phyloP scores from a whole-genome alignment of 92 coral and sea anemone species.

The Actinostola sp. region DNA sequence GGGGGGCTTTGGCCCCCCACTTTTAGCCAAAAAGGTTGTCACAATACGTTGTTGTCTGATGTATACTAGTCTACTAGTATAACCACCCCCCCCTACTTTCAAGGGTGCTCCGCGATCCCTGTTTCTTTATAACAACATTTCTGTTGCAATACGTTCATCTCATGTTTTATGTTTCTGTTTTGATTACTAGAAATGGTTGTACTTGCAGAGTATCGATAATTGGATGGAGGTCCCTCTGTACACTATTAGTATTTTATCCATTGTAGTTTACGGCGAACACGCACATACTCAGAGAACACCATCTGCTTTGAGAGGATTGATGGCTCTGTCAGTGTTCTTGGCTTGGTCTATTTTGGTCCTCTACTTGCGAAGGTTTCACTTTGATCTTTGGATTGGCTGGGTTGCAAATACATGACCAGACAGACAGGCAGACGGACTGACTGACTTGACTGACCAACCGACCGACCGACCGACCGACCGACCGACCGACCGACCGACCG shows the following conservation, averaged over 20 bases:
- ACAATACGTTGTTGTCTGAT: no score
- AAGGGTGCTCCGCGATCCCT: no score
- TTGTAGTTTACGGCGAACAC: conserved; percentile 1
- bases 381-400: no score
- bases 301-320: conserved; percentile 6
- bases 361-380: conserved; percentile 5
- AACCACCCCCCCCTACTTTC: no score
- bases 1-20: no score
- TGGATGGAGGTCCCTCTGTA: conserved; percentile 43
- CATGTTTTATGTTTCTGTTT: not conserved
- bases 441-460: no score
- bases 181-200: conserved; percentile 20
- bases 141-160: not conserved
- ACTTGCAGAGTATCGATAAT: conserved; percentile 24
- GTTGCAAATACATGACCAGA: no score
- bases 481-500: no score
- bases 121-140: not conserved
- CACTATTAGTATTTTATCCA: conserved; percentile 10
- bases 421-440: no score
- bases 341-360: conserved; percentile 33
- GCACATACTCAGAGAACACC: conserved; percentile 4
- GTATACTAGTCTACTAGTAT: no score
- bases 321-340: conserved; percentile 29
- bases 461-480: no score
- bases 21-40: no score